A percentile compares a stretch with the other conserved stretches of the same genome.
Evolutionary conservation across 1,140 invertebrate species (phyloP).

Genomic region (Hylyphantes graminicola): DNA sequence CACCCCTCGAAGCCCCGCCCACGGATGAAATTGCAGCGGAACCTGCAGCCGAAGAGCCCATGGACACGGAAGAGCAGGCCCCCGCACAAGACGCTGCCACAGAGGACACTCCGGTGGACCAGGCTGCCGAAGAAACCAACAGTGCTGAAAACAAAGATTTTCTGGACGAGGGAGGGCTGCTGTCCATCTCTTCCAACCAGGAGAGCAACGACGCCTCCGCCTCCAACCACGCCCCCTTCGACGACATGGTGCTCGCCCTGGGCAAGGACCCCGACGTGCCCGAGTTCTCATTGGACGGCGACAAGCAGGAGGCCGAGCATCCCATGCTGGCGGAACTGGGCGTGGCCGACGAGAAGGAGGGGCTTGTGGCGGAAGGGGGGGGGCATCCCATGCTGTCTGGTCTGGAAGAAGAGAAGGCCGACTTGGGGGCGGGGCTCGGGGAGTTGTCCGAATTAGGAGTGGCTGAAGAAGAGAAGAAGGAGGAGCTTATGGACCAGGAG

Average conservation of each 20-base stretch:
- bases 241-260: slow-evolving; percentile 40
- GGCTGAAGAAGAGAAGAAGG: slow-evolving; percentile 23
- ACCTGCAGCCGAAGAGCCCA: neutral
- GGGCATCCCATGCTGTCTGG: neutral
- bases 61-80: neutral
- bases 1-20: neutral
- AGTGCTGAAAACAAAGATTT: slow-evolving; percentile 21
- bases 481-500: slow-evolving; percentile 48
- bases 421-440: neutral
- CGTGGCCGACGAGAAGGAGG: neutral
- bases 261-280: slow-evolving; percentile 19
- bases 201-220: slow-evolving; percentile 39
- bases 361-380: neutral
- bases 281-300: slow-evolving; percentile 15
- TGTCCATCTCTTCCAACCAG: slow-evolving; percentile 32
- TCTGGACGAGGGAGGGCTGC: slow-evolving; percentile 3
- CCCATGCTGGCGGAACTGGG: neutral
- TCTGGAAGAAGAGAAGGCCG: slow-evolving; percentile 5
- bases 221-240: slow-evolving; percentile 4
- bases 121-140: slow-evolving; percentile 9
- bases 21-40: neutral
- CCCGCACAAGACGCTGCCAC: neutral
- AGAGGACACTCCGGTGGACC: slow-evolving; percentile 6
- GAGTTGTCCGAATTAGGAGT: neutral
- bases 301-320: neutral